Evolutionary conservation across 2,113 vertebrate genomes (phyloP), one percentile per base, ranked within the genome.

Genomic region (Azemiops feae): DNA sequence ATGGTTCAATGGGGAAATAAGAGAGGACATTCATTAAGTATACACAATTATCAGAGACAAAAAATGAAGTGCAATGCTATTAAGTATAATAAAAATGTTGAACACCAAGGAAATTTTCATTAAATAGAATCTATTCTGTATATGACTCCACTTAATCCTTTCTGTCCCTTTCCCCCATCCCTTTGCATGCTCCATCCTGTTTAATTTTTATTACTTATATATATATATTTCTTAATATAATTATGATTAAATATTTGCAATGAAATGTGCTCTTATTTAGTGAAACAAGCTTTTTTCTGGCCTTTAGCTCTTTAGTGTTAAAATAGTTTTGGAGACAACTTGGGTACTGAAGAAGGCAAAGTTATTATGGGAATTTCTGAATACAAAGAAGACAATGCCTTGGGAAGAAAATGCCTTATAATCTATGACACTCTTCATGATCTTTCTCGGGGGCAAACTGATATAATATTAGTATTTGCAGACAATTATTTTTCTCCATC

Each of bases 81-180:
- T 98, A 98, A 98, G 97, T 96, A 98, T 98, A 98, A 98, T 98
- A 98, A 98, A 98, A 98, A 98, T 97, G 98, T 98, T 98, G 98
- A 98, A 98, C 98, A 96, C 98, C 96, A 97, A 98, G 98, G 97
- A 98, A 98, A 98, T 98, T 98, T 98, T 98, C 98, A 98, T 98
- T 98, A 98, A 98, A 98, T 97, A 97, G 97, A 98, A 98, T 98
- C 98, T 97, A 97, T 98, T 98, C 97, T 98, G 98, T 98, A 97
- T 98, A 98, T 98, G 97, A 97, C 97, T 97, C 97, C 97, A 98
- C 97, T 98, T 98, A 98, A 98, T 98, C 98, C 98, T 98, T 97
- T 97, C 98, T 98, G 98, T 97, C 97, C 94, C 95, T 94, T 89
- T 92, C 52, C 50, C 90, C 74, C 74, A 43, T 3, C 47, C 89